Evolutionary conservation across 2,113 vertebrate genomes (phyloP).

Genomic region (Rhombomys opimus): DNA sequence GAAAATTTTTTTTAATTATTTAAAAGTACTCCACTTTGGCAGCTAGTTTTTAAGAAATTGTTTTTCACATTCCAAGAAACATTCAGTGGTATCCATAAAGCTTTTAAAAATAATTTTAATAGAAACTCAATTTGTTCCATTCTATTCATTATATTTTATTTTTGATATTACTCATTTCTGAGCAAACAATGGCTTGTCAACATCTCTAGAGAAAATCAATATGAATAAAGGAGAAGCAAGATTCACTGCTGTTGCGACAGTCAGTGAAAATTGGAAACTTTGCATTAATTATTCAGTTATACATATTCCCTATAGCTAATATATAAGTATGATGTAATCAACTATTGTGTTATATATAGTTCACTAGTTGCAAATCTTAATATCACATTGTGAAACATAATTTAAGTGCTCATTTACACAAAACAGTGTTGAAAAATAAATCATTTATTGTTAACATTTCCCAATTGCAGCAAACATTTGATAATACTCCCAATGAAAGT

Average conservation of each 20-base stretch:
- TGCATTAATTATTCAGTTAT: constrained; percentile 51
- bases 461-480: not conserved
- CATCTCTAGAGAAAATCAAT: constrained; percentile 66
- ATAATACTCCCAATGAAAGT: not conserved
- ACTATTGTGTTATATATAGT: not conserved
- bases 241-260: not conserved
- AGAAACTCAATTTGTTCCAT: constrained; percentile 41
- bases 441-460: not conserved
- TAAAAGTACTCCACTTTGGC: constrained; percentile 37
- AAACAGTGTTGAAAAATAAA: not conserved
- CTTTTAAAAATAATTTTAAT: constrained; percentile 37
- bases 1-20: constrained; percentile 39
- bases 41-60: constrained; percentile 10
- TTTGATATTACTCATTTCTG: constrained; percentile 49
- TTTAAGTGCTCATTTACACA: not conserved
- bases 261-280: constrained; percentile 50
- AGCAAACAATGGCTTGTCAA: constrained; percentile 65
- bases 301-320: constrained; percentile 25
- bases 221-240: constrained; percentile 50
- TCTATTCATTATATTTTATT: constrained; percentile 59
- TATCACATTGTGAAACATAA: not conserved
- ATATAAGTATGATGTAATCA: not conserved
- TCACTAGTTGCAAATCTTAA: not conserved
- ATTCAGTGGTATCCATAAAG: constrained; percentile 44
- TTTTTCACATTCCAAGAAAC: constrained; percentile 36